A percentile compares a stretch with the other conserved stretches of the same genome.
phyloP scores from a whole-genome alignment of 2,113 vertebrate genomes.

The Thunnus thynnus region DNA sequence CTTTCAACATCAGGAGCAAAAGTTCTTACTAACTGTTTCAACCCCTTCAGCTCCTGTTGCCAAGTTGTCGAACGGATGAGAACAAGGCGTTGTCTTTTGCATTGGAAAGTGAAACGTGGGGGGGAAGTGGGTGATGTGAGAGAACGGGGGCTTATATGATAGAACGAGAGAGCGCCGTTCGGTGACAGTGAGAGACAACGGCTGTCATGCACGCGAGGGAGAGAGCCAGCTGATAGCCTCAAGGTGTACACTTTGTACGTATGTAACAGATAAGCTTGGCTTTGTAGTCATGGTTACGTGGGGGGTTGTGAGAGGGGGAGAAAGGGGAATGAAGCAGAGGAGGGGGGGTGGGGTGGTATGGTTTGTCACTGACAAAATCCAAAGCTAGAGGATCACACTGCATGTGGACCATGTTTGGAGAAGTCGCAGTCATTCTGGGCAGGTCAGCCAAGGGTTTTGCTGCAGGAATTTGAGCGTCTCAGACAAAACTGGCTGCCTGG shows the following conservation, averaged over 20 bases:
- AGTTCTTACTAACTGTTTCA: constrained; percentile 12
- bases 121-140: constrained; percentile 8
- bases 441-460: constrained; percentile 74
- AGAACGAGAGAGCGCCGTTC: constrained; percentile 2
- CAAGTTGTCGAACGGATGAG: constrained; percentile 16
- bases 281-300: constrained; percentile 51
- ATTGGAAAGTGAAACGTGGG: background rate
- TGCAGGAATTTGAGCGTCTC: constrained; percentile 49
- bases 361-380: constrained; percentile 59
- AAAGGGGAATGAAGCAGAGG: background rate
- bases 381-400: constrained; percentile 41
- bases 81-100: constrained; percentile 33
- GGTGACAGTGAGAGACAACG: constrained; percentile 31
- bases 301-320: background rate
- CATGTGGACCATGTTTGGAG: constrained; percentile 72
- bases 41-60: background rate
- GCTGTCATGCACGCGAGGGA: constrained; percentile 16
- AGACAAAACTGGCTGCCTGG: constrained; percentile 43
- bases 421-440: constrained; percentile 43
- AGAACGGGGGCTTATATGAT: constrained; percentile 23
- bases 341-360: too few species aligned
- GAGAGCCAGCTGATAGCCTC: constrained; percentile 36
- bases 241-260: constrained; percentile 44
- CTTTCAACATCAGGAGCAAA: constrained; percentile 20
- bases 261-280: constrained; percentile 59